Percentiles rank a stretch among this genome's conserved stretches.
Conservation (phyloP, 2,113 vertebrate species). For the Silurus glanis region DNA sequence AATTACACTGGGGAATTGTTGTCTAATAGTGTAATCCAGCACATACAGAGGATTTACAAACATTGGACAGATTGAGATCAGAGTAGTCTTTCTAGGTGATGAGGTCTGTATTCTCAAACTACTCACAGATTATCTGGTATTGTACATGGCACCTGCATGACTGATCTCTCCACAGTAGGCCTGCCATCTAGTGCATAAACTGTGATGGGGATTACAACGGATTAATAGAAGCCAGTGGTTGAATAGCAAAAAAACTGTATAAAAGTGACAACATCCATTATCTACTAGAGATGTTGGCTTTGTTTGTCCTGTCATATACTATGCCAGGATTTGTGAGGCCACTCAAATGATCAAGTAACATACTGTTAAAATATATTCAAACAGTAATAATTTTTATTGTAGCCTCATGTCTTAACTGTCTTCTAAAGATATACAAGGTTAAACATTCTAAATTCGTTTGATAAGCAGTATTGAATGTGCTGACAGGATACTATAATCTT, state of each 20-base stretch:
- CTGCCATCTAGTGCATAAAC: slow-evolving; percentile 10
- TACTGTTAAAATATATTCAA: not conserved
- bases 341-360: not conserved
- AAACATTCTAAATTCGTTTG: not conserved
- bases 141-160: not conserved
- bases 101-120: not conserved
- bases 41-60: not conserved
- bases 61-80: not conserved
- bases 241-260: not conserved
- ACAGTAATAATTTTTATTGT: not conserved
- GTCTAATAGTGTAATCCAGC: not conserved
- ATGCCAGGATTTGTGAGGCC: not conserved
- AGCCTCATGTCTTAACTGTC: not conserved
- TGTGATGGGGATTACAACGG: slow-evolving; percentile 12
- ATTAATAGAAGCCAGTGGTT: not conserved
- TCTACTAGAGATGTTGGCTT: not conserved
- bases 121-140: not conserved
- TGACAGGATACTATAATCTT: not conserved
- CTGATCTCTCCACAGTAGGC: not conserved
- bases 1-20: not conserved
- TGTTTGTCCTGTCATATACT: not conserved
- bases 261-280: not conserved
- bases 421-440: not conserved
- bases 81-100: not conserved
- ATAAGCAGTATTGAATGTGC: not conserved